phyloP scores from a whole-genome alignment of 2,888 invertebrate genomes.

The Leptopterna dolabrata region DNA sequence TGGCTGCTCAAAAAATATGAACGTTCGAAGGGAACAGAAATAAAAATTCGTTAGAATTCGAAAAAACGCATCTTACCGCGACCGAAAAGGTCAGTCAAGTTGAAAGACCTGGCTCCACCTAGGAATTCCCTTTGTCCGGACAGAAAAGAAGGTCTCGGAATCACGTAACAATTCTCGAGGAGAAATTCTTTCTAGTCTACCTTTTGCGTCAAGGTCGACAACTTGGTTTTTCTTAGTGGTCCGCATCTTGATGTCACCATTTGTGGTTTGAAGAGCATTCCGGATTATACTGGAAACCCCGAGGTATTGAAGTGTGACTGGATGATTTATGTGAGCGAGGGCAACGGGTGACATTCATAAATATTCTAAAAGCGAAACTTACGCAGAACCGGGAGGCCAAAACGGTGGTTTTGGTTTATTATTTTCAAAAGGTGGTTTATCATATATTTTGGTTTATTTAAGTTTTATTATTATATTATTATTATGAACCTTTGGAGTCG shows the following conservation, averaged over 20 bases:
- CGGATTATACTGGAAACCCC: too few species aligned
- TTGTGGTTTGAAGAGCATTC: too few species aligned
- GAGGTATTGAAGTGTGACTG: too few species aligned
- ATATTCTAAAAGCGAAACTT: too few species aligned
- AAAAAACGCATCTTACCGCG: neutral
- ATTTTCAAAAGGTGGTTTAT: too few species aligned
- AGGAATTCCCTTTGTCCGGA: neutral
- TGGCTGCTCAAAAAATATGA: neutral
- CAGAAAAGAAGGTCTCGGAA: neutral
- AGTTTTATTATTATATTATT: too few species aligned
- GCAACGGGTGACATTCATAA: too few species aligned
- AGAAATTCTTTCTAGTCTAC: slow-evolving; percentile 11
- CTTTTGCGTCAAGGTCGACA: neutral
- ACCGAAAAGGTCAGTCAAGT: neutral
- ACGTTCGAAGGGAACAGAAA: neutral
- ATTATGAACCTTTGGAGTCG: too few species aligned
- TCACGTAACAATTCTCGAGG: neutral
- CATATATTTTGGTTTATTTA: too few species aligned
- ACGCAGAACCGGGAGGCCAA: too few species aligned
- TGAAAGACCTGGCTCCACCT: neutral
- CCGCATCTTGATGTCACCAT: neutral
- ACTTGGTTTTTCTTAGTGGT: neutral
- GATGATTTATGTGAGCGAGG: too few species aligned
- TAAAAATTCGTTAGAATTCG: neutral
- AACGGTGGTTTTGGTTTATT: too few species aligned